Conservation (phyloP, 1,140 invertebrate genomes). For the Ctenoplectra terminalis region DNA sequence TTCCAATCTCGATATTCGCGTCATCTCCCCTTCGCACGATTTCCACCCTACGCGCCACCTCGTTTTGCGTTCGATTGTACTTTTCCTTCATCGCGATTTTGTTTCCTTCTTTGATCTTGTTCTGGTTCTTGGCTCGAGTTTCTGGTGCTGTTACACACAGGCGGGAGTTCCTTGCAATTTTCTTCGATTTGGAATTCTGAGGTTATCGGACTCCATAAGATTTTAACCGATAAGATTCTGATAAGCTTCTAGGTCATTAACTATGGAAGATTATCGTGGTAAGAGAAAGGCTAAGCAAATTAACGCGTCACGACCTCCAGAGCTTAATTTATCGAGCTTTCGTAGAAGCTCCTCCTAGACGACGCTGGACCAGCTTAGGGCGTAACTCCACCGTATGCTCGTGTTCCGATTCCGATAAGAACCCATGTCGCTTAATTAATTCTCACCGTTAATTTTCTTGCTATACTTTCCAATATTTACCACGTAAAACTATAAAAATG, state of each 20-base stretch:
- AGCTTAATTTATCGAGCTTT: constrained; percentile 54
- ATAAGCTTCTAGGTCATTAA: constrained; percentile 8
- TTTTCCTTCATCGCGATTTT: not conserved
- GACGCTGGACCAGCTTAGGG: constrained; percentile 58
- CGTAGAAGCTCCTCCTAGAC: constrained; percentile 29
- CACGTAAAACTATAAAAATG: no score
- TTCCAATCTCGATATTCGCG: constrained; percentile 65
- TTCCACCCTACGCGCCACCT: not conserved
- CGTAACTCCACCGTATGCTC: constrained; percentile 44
- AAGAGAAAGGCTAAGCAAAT: constrained; percentile 30
- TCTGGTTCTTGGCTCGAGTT: not conserved
- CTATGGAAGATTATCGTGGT: not conserved
- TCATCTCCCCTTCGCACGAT: not conserved
- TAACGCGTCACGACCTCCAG: constrained; percentile 16
- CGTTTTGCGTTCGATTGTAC: not conserved
- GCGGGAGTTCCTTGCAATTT: not conserved
- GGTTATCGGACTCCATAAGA: no score
- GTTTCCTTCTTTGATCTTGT: not conserved
- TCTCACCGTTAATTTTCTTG: constrained; percentile 14
- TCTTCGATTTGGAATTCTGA: no score
- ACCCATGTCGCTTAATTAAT: constrained; percentile 57
- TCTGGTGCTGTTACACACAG: not conserved
- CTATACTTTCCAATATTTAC: not conserved
- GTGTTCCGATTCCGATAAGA: constrained; percentile 54
- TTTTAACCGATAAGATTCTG: no score